phyloP scores from a whole-genome alignment of 2,797 vertebrate species.

The Tympanoctomys barrerae region DNA sequence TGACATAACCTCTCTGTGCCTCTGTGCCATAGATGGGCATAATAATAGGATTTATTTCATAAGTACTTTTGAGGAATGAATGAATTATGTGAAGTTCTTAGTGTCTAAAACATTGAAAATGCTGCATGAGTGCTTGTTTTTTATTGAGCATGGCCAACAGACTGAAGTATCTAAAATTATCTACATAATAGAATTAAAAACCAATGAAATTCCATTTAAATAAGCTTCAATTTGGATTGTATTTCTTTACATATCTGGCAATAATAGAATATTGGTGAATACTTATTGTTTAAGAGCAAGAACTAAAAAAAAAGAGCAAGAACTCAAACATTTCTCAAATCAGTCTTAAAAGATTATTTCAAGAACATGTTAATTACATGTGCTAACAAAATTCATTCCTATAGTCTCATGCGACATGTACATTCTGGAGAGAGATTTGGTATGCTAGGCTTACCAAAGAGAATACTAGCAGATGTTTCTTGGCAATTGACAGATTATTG shows the following conservation, averaged over 20 bases:
- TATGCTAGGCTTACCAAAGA: background rate
- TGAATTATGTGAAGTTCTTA: background rate
- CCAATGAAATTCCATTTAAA: conserved; percentile 23
- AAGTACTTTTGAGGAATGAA: background rate
- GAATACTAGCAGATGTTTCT: background rate
- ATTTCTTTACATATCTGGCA: conserved; percentile 41
- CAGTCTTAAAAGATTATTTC: conserved; percentile 25
- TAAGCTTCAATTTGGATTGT: conserved; percentile 21
- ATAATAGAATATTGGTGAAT: background rate
- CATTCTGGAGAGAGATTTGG: conserved; percentile 7
- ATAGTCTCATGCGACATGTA: background rate
- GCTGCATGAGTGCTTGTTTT: background rate
- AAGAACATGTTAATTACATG: background rate
- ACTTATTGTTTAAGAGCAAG: conserved; percentile 33
- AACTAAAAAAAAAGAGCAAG: conserved; percentile 6
- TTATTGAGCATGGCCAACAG: conserved; percentile 5
- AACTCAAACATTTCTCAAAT: conserved; percentile 49
- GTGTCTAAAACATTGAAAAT: conserved; percentile 8
- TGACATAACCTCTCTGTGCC: background rate
- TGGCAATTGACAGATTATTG: conserved; percentile 24
- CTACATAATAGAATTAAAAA: conserved; percentile 5
- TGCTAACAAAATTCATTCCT: conserved; percentile 4
- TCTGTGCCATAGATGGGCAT: background rate
- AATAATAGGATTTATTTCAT: background rate
- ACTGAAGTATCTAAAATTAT: conserved; percentile 32